Evolutionary conservation across 2,797 vertebrate genomes (phyloP), one percentile per base, ranked within the genome.

Genomic region (Trichosurus vulpecula): DNA sequence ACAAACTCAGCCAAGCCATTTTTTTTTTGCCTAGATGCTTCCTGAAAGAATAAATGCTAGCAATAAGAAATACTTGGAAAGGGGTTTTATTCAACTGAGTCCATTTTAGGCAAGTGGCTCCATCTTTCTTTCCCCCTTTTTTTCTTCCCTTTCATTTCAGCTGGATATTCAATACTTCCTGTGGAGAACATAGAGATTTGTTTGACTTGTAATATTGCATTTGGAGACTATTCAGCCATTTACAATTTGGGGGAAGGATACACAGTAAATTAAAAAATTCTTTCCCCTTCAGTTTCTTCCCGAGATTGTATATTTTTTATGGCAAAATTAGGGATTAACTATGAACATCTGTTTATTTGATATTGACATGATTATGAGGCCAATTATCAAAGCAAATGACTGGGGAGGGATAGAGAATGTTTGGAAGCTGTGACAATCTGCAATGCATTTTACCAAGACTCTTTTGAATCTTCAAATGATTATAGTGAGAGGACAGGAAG

Each of bases 341-440:
- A 98, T 98, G 97, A 98, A 98, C 97, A 98, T 97, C 96, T 97
- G 94, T 95, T 98, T 98, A 97, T 98, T 97, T 90, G 29, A 96
- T 98, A 95, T 74, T 94, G 66, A 93, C 91, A 47, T 56, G 92
- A 95, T 96, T 95, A 94, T 81, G 93, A 97, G 96, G 97, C 97
- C 96, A 95, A 97, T 94, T 96, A 96, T 92, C 90, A 54, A 96
- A 93, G 56, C 93, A 96, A 96, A 92, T 95, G 96, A 93, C 0
- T 1, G 3, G 13, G 66, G 90, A 90, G 9, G 57, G 74, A 51
- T 51, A 47, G 74, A 87, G 25, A 61, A 96, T 93, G 81, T 14
- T 81, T 30, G 57, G 54, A 94, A 12, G 93, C 55, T 74, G 87
- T 52, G 27, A 95, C 31, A 95, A 93, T 94, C 96, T 16, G 1